phyloP scores from a whole-genome alignment of 2,888 invertebrate genomes.

The Rotaria macrura region DNA sequence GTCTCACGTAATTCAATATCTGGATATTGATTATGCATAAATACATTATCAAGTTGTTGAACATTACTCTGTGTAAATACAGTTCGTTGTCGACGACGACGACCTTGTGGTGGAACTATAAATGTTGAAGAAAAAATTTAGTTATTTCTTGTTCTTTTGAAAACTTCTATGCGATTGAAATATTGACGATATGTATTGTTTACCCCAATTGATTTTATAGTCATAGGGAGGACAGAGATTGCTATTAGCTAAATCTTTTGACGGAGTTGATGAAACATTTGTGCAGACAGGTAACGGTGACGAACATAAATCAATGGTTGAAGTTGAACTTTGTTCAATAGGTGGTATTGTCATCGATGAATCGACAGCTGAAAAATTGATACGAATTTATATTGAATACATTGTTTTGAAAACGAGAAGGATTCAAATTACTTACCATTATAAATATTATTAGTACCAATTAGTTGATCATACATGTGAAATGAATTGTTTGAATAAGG shows the following conservation, averaged over 20 bases:
- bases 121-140: not conserved
- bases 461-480: not conserved
- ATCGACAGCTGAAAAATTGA: not conserved
- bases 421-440: not conserved
- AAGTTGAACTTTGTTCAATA: not conserved
- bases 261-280: not conserved
- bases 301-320: not conserved
- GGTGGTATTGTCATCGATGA: not conserved
- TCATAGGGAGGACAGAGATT: not conserved
- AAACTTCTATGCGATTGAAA: not conserved
- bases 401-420: too few relatives aligned
- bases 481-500: not conserved
- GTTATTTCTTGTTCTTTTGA: not conserved
- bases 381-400: not conserved
- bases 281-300: not conserved
- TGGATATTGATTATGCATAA: conserved; percentile 12
- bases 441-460: not conserved
- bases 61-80: not conserved
- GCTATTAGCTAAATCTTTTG: not conserved
- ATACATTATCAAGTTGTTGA: not conserved
- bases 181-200: not conserved
- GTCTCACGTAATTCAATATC: not conserved
- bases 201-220: not conserved
- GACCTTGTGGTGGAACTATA: conserved; percentile 11
- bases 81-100: conserved; percentile 3